Evolutionary conservation across 2,797 vertebrate species (phyloP).

Genomic region (Schizopygopsis malacanthus): DNA sequence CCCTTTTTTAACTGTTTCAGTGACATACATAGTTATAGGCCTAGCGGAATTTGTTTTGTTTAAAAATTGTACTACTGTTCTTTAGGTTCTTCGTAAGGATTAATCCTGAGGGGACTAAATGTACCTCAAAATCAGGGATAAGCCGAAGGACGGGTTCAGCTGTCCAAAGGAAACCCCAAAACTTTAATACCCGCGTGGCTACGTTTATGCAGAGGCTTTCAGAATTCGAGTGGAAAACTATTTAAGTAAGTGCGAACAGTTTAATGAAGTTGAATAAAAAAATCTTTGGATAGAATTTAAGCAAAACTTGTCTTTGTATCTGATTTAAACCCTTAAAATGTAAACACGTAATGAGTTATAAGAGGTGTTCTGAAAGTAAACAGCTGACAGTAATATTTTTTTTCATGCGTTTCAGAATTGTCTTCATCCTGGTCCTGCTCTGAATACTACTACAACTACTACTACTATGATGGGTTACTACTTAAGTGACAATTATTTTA

Average conservation of each 20-base stretch:
- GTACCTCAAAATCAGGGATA: slow-evolving; percentile 44
- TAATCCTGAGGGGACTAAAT: slow-evolving; percentile 46
- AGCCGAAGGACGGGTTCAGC: slow-evolving; percentile 38
- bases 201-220: slow-evolving; percentile 48
- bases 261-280: not conserved
- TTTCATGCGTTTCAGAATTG: not conserved
- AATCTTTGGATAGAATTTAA: not conserved
- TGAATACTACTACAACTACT: not conserved
- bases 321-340: not conserved
- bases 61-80: not conserved
- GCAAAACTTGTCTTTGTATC: not conserved
- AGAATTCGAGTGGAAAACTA: slow-evolving; percentile 43
- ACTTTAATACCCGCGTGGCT: slow-evolving; percentile 41
- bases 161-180: slow-evolving; percentile 43
- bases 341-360: not conserved
- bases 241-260: slow-evolving; percentile 51
- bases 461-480: not conserved
- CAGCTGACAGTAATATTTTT: not conserved
- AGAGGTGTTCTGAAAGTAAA: not conserved
- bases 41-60: not conserved
- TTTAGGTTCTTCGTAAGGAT: slow-evolving; percentile 41
- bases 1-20: not conserved
- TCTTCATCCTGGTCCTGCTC: not conserved
- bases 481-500: not conserved
- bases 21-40: not conserved